These are phyloP conservation scores for Gorilla gorilla DNA, from an alignment of 2,113 vertebrate genomes.

Conservation along the genomic window DNA sequence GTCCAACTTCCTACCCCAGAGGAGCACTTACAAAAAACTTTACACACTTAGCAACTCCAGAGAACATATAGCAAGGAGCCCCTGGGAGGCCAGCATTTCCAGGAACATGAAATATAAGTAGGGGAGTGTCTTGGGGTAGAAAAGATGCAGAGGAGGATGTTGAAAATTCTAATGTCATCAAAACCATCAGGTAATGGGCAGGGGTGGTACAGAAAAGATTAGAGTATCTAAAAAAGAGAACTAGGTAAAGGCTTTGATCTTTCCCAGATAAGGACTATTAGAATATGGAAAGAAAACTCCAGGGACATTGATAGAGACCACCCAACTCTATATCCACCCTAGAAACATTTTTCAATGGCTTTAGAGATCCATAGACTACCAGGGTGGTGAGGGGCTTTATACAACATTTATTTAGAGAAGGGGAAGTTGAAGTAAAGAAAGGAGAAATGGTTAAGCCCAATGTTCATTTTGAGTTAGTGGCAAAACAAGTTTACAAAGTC, in stretches of 20 bases:
- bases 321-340: not conserved
- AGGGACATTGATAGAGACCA: not conserved
- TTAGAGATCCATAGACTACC: not conserved
- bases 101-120: not conserved
- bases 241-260: not conserved
- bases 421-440: not conserved
- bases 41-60: not conserved
- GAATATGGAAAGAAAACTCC: not conserved
- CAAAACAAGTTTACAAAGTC: not conserved
- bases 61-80: not conserved
- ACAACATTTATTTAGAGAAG: not conserved
- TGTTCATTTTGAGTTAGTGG: not conserved
- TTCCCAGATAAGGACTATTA: not conserved
- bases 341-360: not conserved
- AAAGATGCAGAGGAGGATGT: not conserved
- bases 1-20: not conserved
- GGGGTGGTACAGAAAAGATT: not conserved
- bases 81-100: too few relatives aligned
- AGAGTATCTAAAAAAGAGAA: not conserved
- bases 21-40: not conserved
- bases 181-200: not conserved
- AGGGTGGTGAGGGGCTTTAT: too few relatives aligned
- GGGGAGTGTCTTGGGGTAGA: not conserved
- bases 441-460: not conserved
- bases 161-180: not conserved